Evolutionary conservation across 2,888 invertebrate genomes (phyloP), one percentile per base, ranked within the genome.

Genomic region (Nemapogon koenigi): DNA sequence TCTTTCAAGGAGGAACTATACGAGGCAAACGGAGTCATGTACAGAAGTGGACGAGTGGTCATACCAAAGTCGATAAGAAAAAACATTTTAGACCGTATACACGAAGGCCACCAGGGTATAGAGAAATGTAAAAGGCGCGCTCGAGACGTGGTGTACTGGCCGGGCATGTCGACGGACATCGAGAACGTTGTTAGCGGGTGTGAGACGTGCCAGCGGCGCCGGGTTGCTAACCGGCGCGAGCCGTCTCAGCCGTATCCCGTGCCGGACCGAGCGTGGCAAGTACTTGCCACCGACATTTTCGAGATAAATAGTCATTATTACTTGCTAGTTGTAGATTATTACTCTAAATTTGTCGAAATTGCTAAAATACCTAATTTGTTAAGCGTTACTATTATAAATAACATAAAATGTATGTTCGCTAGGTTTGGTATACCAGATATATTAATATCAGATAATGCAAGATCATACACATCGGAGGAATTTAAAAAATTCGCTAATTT

Each of bases 291-390:
- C 16, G 49, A 52, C 43, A 43, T 51, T 37, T 43, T 45, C 28
- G 43, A 51, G 40, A 39, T 43, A 35, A 38, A 26, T 11, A 37
- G 40, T 11, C 43, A 43, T 27, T 40, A 43, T 31, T 54, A 49
- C 38, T 37, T 56, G 27, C 30, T 55, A 8, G 30, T 51, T 26
- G 42, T 47, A 11, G 52, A 54, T 41, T 43, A 41, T 22, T 53
- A 44, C 26, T 45, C 43, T 28, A 49, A 50, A 33, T 51, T 41
- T 40, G 35, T 47, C 25, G 48, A 51, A 38, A 35, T 46, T 13
- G 32, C 40, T n/a, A 15, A 19, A 4, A 8, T 35, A 8, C 19
- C 3, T 3, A 19, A 35, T 19, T 8, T 22, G 15, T 18, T 17
- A 7, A 22, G 19, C 7, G 11, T 14, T 3, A 22, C 7, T 14